Evolutionary conservation across 2,888 invertebrate genomes (phyloP).

Genomic region (Capitulum mitella): DNA sequence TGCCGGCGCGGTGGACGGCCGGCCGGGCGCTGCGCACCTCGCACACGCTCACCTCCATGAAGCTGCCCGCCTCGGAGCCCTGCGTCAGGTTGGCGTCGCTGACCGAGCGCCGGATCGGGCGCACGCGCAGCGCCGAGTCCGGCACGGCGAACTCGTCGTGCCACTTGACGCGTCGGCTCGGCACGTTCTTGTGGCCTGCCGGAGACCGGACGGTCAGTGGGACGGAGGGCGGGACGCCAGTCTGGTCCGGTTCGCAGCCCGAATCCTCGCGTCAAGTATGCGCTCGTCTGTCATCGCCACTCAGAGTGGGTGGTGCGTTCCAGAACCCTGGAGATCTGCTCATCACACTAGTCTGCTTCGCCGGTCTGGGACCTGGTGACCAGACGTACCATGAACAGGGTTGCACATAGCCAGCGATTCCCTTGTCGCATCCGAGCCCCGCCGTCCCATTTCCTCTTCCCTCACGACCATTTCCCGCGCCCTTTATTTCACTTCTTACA

Average conservation of each 20-base stretch:
- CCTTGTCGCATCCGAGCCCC: too few relatives aligned
- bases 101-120: slow-evolving; percentile 3
- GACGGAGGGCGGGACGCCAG: background rate
- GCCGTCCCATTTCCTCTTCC: too few relatives aligned
- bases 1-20: background rate
- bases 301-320: too few relatives aligned
- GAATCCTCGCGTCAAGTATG: background rate
- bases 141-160: slow-evolving; percentile 15
- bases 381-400: too few relatives aligned
- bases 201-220: too few relatives aligned
- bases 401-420: too few relatives aligned
- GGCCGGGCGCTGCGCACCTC: slow-evolving; percentile 1
- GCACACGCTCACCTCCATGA: slow-evolving; percentile 12
- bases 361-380: too few relatives aligned
- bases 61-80: background rate
- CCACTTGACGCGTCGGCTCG: background rate
- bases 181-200: slow-evolving; percentile 1
- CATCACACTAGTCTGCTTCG: too few relatives aligned
- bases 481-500: too few relatives aligned
- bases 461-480: too few relatives aligned
- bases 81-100: background rate
- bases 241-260: background rate
- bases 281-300: too few relatives aligned
- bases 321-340: too few relatives aligned
- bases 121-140: slow-evolving; percentile 7